A percentile compares a stretch with the other conserved stretches of the same genome.
phyloP scores from a whole-genome alignment of 2,888 invertebrate genomes.

The Agrotis clavis region DNA sequence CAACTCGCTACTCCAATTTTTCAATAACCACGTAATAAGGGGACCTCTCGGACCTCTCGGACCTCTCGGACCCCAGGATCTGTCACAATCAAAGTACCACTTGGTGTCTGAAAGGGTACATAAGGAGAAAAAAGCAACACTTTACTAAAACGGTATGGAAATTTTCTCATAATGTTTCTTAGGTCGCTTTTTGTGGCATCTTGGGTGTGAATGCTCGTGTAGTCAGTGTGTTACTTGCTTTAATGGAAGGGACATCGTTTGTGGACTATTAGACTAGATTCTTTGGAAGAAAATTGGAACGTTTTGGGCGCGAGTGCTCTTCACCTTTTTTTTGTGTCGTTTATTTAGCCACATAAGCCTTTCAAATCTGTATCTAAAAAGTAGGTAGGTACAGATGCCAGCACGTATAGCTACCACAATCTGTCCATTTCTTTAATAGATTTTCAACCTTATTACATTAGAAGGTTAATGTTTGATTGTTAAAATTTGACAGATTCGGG shows the following conservation, averaged over 20 bases:
- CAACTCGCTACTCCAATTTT: not conserved
- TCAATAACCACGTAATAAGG: constrained; percentile 56
- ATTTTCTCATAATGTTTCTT: constrained; percentile 74
- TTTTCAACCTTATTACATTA: no score
- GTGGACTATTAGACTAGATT: constrained; percentile 22
- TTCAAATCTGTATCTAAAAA: no score
- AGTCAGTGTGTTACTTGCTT: constrained; percentile 41
- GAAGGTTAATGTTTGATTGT: no score
- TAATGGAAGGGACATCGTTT: constrained; percentile 46
- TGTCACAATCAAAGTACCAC: constrained; percentile 76
- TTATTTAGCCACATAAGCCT: no score
- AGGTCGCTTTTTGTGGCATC: constrained; percentile 67
- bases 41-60: constrained; percentile 53
- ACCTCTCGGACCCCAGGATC: constrained; percentile 63
- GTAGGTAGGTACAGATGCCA: no score
- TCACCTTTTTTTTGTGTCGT: not conserved
- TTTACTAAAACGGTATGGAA: constrained; percentile 77
- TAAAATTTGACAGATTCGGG: no score
- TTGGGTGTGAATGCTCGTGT: constrained; percentile 50
- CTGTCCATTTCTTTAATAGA: no score
- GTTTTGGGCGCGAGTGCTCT: not conserved
- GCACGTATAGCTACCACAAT: no score
- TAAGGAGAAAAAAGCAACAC: constrained; percentile 70
- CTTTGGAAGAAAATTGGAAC: constrained; percentile 19
- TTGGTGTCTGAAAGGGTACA: constrained; percentile 72